Base-by-base conservation (phyloP, 2,888 invertebrate genomes). In the Aporophyla nigra region DNA sequence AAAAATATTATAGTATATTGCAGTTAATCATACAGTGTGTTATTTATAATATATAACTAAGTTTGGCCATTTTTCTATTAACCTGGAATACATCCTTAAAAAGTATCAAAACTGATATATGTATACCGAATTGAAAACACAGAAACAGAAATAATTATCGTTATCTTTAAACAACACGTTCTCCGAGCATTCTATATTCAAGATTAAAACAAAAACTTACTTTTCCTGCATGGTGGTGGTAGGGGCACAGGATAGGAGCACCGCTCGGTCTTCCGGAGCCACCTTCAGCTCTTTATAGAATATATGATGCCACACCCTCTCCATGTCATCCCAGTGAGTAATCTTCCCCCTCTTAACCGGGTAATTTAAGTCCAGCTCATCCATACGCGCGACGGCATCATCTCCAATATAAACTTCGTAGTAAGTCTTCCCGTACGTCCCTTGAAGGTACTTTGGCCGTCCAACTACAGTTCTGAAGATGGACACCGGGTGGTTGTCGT, bases 321-420 rank as follows among this genome's bases (percentile, higher is more conserved):
- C 96, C 93, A 96, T 95, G 65, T 96, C 93, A 71, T 96, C 95
- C 96, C 96, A 96, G 61, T 95, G 92, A 0, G 91, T 91, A 10
- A 96, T 94, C 19, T 84, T 87, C 0, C 96, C 95, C 0, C 87
- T 87, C 9, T 83, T 85, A 0, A 96, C 90, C 0, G 96, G 96
- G 5, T 82, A 82, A 76, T 65, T 88, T 0, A 95, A 62, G 10
- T 94, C 93, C 53, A 93, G 78, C 2, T 94, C 94, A 14, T 91
- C 88, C 0, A 78, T 79, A 24, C 83, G 88, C 0, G 81, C 80
- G 0, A 93, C 67, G 0, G 95, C 93, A 0, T 92, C 92, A 24
- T 95, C 93, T 5, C 94, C 94, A 24, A 96, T 88, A 27, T 82
- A 90, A 0, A 96, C 95, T 0, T 95, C 94, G 72, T 96, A 96